A percentile compares a stretch with the other conserved stretches of the same genome.
Conservation (phyloP, 92 coral and sea anemone genomes). For the Plumapathes pennacea region DNA sequence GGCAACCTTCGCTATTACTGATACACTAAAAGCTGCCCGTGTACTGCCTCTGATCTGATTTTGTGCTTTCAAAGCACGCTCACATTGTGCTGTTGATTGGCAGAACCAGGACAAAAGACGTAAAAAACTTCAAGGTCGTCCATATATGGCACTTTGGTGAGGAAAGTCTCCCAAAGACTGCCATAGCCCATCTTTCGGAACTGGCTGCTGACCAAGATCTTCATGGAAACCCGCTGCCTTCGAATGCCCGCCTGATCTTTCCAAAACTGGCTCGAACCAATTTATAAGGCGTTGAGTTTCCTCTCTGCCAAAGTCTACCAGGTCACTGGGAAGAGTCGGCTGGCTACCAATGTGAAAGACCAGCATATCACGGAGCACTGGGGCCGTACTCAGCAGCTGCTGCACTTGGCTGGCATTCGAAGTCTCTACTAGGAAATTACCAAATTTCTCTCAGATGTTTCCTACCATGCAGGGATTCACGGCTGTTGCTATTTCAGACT, state of each 20-base stretch:
- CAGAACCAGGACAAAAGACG: slow-evolving; percentile 34
- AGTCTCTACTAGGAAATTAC: too few species aligned
- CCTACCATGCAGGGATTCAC: slow-evolving; percentile 20
- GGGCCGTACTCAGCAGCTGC: slow-evolving; percentile 1
- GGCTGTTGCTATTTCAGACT: slow-evolving; percentile 34
- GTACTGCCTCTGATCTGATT: slow-evolving; percentile 37
- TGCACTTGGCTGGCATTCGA: too few species aligned
- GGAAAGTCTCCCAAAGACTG: slow-evolving; percentile 43
- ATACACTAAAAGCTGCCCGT: slow-evolving; percentile 30
- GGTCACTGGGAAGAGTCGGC: slow-evolving; percentile 31
- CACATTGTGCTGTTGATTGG: slow-evolving; percentile 60
- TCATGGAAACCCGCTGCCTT: slow-evolving; percentile 38
- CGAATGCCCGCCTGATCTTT: slow-evolving; percentile 34
- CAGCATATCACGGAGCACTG: slow-evolving; percentile 29
- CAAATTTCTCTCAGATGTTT: too few species aligned
- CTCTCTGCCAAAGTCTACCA: slow-evolving; percentile 26
- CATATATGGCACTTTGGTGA: slow-evolving; percentile 40
- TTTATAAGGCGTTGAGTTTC: slow-evolving; percentile 24
- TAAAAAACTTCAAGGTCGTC: slow-evolving; percentile 33
- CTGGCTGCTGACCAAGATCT: slow-evolving; percentile 21
- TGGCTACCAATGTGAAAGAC: slow-evolving; percentile 18
- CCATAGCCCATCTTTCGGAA: slow-evolving; percentile 36
- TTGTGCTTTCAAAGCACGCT: slow-evolving; percentile 58
- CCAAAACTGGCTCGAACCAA: slow-evolving; percentile 19
- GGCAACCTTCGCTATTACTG: slow-evolving; percentile 32